Evolutionary conservation across 2,113 vertebrate species (phyloP).

Genomic region (Elaphurus davidianus): DNA sequence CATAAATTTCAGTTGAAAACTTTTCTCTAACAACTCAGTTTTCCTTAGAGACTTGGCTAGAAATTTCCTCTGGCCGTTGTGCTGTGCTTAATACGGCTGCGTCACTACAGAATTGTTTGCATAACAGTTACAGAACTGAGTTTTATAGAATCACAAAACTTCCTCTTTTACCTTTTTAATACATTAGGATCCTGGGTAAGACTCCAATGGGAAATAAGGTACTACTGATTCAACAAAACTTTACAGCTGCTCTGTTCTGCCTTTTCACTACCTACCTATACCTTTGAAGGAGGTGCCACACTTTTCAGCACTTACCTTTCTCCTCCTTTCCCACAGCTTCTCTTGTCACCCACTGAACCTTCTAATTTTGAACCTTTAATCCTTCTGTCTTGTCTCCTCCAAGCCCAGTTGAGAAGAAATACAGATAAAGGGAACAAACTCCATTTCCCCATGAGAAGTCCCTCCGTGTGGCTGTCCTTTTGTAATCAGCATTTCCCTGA

Average conservation of each 20-base stretch:
- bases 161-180: not conserved
- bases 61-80: not conserved
- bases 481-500: not conserved
- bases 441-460: not conserved
- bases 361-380: not conserved
- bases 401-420: not conserved
- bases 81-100: not conserved
- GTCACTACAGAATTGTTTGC: not conserved
- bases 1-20: not conserved
- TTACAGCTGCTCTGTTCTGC: not conserved
- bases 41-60: not conserved
- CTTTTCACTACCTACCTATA: not conserved
- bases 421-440: not conserved
- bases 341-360: not conserved
- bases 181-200: not conserved
- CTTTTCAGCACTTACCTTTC: not conserved
- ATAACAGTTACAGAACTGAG: not conserved
- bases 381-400: not conserved
- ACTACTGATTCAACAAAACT: not conserved
- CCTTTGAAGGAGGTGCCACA: not conserved
- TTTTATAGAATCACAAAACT: not conserved
- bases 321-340: not conserved
- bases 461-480: not conserved
- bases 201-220: not conserved
- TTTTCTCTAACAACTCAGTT: not conserved